Evolutionary conservation across 1,140 invertebrate genomes (phyloP).

Genomic region (Drosophila pachea): DNA sequence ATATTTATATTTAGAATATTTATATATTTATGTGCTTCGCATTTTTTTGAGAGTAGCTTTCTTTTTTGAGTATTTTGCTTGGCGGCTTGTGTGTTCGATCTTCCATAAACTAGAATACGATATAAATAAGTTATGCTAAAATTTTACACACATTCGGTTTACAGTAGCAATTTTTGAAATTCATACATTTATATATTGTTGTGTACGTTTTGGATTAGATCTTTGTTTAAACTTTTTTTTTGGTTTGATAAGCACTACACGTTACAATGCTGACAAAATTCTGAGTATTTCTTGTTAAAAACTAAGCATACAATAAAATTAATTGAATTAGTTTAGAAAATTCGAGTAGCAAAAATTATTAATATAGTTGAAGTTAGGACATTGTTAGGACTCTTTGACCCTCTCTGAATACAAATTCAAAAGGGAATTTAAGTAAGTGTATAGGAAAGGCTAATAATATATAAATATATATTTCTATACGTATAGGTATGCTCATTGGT

Average conservation of each 20-base stretch:
- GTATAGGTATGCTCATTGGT: conserved; percentile 41
- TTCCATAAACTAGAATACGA: conserved; percentile 52
- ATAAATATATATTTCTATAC: conserved; percentile 20
- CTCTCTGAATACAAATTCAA: conserved; percentile 52
- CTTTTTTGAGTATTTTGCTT: conserved; percentile 66
- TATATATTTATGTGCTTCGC: conserved; percentile 62
- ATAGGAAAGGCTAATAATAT: conserved; percentile 67
- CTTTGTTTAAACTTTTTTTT: conserved; percentile 48
- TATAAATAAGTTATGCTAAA: conserved; percentile 66
- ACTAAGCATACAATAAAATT: conserved; percentile 52
- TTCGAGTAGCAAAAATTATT: conserved; percentile 64
- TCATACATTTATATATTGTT: conserved; percentile 11
- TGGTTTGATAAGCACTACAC: conserved; percentile 67
- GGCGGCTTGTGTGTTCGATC: conserved; percentile 56
- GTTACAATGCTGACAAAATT: conserved; percentile 52
- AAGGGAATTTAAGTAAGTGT: conserved; percentile 58
- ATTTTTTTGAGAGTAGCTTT: conserved; percentile 37
- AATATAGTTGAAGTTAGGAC: conserved; percentile 60
- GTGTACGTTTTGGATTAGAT: conserved; percentile 15
- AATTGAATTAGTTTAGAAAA: conserved; percentile 59
- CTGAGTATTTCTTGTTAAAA: conserved; percentile 60
- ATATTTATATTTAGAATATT: conserved; percentile 42
- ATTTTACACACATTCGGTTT: conserved; percentile 60
- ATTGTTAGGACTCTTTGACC: conserved; percentile 32
- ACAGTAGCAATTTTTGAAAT: conserved; percentile 42